Conservation (phyloP, 2,797 vertebrate genomes). For the Austrolebias charrua region DNA sequence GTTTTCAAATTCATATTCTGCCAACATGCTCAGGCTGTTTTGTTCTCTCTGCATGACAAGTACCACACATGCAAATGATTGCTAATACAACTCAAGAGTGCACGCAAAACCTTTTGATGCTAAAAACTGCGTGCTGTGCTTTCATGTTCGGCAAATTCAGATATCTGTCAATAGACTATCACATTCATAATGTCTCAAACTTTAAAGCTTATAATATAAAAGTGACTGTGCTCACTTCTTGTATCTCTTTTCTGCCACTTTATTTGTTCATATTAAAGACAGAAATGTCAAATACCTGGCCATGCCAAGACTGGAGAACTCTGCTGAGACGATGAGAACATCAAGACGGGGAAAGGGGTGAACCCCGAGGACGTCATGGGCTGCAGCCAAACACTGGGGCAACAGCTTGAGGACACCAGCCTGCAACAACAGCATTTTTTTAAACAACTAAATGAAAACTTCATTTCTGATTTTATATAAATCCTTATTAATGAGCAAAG, state of each 20-base stretch:
- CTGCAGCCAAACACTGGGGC: constrained; percentile 88
- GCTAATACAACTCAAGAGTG: not conserved
- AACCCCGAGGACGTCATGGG: constrained; percentile 84
- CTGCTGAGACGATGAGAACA: constrained; percentile 90
- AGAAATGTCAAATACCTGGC: constrained; percentile 82
- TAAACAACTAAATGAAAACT: not conserved
- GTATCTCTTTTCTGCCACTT: not conserved
- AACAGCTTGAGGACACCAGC: constrained; percentile 78
- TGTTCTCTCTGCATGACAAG: not conserved
- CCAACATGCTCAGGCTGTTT: not conserved
- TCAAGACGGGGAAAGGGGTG: constrained; percentile 95
- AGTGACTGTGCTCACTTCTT: not conserved
- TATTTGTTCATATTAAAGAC: not conserved
- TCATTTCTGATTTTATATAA: not conserved
- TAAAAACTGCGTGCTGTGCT: not conserved
- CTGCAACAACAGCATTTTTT: constrained; percentile 34
- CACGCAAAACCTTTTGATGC: too few relatives aligned
- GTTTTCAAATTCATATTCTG: not conserved
- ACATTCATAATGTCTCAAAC: not conserved
- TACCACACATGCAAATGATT: not conserved
- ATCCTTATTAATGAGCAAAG: not conserved
- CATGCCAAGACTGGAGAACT: constrained; percentile 96
- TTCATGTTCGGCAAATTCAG: not conserved
- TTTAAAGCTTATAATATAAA: not conserved
- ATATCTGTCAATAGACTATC: not conserved